These are phyloP conservation scores for Jordanella pulchra DNA, from an alignment of 2,797 vertebrate species.

Conservation along the genomic window DNA sequence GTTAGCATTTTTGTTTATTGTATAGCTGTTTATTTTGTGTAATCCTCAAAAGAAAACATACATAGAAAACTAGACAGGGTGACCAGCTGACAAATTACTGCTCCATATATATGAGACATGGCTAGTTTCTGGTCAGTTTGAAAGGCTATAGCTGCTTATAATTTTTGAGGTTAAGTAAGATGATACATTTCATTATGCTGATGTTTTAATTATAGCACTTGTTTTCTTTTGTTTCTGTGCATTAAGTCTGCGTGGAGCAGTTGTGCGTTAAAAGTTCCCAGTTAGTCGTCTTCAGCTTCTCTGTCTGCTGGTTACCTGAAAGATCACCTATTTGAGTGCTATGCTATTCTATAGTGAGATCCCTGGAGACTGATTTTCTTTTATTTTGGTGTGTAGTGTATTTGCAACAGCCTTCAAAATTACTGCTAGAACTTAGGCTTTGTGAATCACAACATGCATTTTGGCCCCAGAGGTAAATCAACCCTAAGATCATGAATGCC, in stretches of 20 bases:
- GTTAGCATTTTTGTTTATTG: conserved; percentile 40
- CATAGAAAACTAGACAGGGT: conserved; percentile 15
- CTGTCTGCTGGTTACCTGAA: conserved; percentile 54
- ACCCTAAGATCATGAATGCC: conserved; percentile 52
- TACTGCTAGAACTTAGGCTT: conserved; percentile 61
- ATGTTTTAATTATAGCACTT: conserved; percentile 63
- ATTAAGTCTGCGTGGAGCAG: conserved; percentile 43
- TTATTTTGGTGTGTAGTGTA: conserved; percentile 36
- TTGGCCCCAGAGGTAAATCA: conserved; percentile 63
- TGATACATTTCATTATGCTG: conserved; percentile 47
- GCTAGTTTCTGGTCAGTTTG: conserved; percentile 45
- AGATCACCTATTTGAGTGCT: conserved; percentile 45
- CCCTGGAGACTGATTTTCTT: conserved; percentile 32
- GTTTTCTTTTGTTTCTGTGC: conserved; percentile 24
- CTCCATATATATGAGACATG: conserved; percentile 31
- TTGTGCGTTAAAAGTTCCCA: conserved; percentile 38
- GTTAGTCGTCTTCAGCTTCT: conserved; percentile 53
- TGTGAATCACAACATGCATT: conserved; percentile 58
- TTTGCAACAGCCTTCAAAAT: conserved; percentile 58
- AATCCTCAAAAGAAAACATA: conserved; percentile 15
- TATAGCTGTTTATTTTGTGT: conserved; percentile 33
- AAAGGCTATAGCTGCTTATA: conserved; percentile 23
- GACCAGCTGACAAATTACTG: conserved; percentile 18
- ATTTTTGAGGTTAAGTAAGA: conserved; percentile 31
- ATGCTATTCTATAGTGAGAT: conserved; percentile 36